phyloP scores from a whole-genome alignment of 2,888 invertebrate species.

The Nineta flava region DNA sequence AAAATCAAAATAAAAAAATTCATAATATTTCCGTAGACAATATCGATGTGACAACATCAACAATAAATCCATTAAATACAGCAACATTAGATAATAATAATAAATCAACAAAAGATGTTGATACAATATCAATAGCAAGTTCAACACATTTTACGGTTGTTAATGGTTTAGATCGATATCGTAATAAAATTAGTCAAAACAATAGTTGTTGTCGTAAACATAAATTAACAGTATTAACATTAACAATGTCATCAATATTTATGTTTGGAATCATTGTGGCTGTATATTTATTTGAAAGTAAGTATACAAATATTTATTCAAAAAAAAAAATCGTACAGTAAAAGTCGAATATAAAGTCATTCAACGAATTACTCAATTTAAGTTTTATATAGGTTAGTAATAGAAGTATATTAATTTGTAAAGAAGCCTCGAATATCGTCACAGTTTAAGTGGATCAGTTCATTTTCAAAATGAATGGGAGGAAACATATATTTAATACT shows the following conservation, averaged over 20 bases:
- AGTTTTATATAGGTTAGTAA: not conserved
- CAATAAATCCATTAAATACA: constrained; percentile 9
- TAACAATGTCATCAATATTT: constrained; percentile 68
- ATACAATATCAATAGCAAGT: constrained; percentile 62
- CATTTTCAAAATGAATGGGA: too few relatives aligned
- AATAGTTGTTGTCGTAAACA: constrained; percentile 60
- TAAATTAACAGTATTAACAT: constrained; percentile 65
- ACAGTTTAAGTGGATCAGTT: too few relatives aligned
- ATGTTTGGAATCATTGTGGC: constrained; percentile 66
- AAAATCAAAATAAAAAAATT: constrained; percentile 21
- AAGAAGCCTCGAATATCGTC: too few relatives aligned
- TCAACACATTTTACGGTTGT: constrained; percentile 79
- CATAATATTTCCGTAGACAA: constrained; percentile 19
- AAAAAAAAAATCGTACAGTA: not conserved
- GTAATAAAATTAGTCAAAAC: constrained; percentile 23
- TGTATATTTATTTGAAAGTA: constrained; percentile 71
- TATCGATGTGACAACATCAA: constrained; percentile 5
- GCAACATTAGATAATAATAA: constrained; percentile 7
- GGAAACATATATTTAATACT: too few relatives aligned
- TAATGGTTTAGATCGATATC: constrained; percentile 43
- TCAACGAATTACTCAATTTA: not conserved
- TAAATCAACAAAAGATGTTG: constrained; percentile 27
- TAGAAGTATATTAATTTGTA: too few relatives aligned
- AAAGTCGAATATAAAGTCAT: too few relatives aligned
- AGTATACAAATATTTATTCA: constrained; percentile 29